phyloP scores from a whole-genome alignment of 2,888 invertebrate species.

The Xestobium rufovillosum region DNA sequence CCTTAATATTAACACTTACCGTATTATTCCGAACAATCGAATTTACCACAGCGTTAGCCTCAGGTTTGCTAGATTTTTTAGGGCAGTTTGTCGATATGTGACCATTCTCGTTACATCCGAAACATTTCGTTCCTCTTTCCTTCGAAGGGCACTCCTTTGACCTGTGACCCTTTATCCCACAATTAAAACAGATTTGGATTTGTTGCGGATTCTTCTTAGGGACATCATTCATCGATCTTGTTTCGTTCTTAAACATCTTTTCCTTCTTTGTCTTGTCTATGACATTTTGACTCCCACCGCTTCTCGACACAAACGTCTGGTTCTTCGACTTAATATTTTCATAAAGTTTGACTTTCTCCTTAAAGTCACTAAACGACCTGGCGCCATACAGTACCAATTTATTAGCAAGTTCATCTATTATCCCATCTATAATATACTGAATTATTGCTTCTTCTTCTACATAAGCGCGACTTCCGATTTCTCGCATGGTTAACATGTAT shows the following conservation, averaged over 20 bases:
- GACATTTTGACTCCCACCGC: no score
- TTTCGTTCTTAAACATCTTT: no score
- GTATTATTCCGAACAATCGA: constrained; percentile 11
- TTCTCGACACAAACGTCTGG: no score
- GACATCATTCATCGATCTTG: no score
- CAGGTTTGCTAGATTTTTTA: not conserved
- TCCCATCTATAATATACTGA: constrained; percentile 23
- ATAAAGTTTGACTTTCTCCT: constrained; percentile 22
- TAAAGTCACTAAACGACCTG: constrained; percentile 17
- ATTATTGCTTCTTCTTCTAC: constrained; percentile 18
- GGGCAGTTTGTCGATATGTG: constrained; percentile 8
- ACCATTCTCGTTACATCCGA: constrained; percentile 7
- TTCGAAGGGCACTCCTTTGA: constrained; percentile 7
- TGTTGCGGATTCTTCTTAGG: not conserved
- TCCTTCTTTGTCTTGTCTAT: no score
- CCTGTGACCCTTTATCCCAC: constrained; percentile 10
- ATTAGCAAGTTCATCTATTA: constrained; percentile 19
- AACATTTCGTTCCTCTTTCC: constrained; percentile 7
- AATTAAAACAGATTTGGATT: constrained; percentile 11
- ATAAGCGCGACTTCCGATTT: constrained; percentile 23
- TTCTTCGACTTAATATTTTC: constrained; percentile 9
- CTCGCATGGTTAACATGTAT: constrained; percentile 34
- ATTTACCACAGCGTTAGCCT: not conserved
- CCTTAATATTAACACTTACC: constrained; percentile 12
- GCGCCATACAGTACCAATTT: constrained; percentile 22